phyloP scores from a whole-genome alignment of 2,888 invertebrate species.

The Griposia aprilina region DNA sequence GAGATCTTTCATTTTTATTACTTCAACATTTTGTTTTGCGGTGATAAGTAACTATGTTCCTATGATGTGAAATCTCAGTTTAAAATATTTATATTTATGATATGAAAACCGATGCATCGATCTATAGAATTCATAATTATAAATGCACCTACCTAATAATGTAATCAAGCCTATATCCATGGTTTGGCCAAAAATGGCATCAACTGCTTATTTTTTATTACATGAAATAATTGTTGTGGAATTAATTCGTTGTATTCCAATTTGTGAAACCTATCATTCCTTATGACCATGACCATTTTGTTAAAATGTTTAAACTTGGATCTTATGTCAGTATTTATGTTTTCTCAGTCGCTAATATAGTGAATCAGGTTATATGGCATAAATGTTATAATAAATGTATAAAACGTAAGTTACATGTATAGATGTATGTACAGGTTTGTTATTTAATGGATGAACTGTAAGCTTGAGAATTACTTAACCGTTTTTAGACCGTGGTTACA shows the following conservation, averaged over 20 bases:
- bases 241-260: constrained; percentile 1
- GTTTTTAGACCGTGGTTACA: neutral
- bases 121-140: constrained; percentile 4
- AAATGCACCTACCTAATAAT: neutral
- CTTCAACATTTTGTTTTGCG: neutral
- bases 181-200: neutral
- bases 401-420: constrained; percentile 7
- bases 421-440: neutral
- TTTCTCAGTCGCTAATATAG: neutral
- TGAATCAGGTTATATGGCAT: neutral
- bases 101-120: neutral
- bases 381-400: constrained; percentile 20
- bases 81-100: neutral
- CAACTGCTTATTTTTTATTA: neutral
- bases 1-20: constrained; percentile 3
- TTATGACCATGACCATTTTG: neutral
- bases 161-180: neutral
- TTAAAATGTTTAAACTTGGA: neutral
- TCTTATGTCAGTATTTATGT: neutral
- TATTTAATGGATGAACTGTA: neutral
- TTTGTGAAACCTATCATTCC: neutral
- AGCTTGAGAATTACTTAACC: neutral
- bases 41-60: constrained; percentile 32
- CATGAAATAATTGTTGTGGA: neutral
- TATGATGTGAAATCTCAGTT: constrained; percentile 27